A percentile compares a stretch with the other conserved stretches of the same genome.
Evolutionary conservation across 2,888 invertebrate genomes (phyloP).

Genomic region (Tipula lateralis): DNA sequence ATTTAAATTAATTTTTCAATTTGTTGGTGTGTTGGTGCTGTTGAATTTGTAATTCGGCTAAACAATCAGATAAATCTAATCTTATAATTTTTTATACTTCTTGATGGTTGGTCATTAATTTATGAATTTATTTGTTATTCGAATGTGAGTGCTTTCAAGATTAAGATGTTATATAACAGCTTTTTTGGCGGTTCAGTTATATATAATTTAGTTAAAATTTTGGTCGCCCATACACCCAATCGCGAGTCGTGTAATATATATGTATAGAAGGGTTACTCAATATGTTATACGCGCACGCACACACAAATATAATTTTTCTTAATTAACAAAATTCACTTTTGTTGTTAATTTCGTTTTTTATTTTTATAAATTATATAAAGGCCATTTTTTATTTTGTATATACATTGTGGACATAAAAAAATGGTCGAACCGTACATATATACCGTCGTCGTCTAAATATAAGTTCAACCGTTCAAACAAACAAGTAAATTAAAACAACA

Average conservation of each 20-base stretch:
- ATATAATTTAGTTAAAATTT: neutral
- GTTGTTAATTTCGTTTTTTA: neutral
- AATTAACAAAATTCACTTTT: neutral
- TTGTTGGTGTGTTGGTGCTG: neutral
- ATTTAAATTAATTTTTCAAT: neutral
- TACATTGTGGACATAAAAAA: neutral
- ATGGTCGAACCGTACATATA: neutral
- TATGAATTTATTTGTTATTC: neutral
- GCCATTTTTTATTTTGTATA: neutral
- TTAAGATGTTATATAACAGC: neutral
- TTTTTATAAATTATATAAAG: slow-evolving; percentile 4
- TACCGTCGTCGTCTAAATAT: neutral
- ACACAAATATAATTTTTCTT: neutral
- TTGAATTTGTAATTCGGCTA: neutral
- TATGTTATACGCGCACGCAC: neutral
- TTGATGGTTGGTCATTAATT: neutral
- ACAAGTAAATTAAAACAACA: neutral
- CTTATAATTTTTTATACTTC: neutral
- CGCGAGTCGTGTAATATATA: neutral
- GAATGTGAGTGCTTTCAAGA: neutral
- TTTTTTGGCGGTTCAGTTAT: neutral
- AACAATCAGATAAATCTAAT: neutral
- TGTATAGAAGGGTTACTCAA: neutral
- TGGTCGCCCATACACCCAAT: neutral
- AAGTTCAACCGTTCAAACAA: neutral